Conservation (phyloP, 1,140 invertebrate species). For the Wiebesia pumilae region DNA sequence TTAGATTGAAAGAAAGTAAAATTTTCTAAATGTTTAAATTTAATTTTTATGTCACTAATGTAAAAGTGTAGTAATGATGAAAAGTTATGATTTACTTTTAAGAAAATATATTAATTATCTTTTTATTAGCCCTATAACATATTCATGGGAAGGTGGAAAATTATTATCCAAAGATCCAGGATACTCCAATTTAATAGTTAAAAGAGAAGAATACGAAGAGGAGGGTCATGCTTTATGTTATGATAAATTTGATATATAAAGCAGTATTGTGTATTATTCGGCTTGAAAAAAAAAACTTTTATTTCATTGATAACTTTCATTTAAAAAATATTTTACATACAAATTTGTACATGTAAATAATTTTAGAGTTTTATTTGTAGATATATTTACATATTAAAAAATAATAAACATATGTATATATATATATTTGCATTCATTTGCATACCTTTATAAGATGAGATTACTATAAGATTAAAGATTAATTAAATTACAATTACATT, state of each 20-base stretch:
- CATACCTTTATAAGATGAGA: no score
- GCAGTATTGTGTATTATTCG: slow-evolving; percentile 36
- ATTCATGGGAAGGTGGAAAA: slow-evolving; percentile 92
- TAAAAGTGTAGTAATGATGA: neutral
- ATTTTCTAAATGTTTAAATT: neutral
- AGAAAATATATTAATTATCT: slow-evolving; percentile 41
- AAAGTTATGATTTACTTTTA: neutral
- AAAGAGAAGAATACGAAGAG: slow-evolving; percentile 92
- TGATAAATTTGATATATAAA: slow-evolving; percentile 82
- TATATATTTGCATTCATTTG: neutral
- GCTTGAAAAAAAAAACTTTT: neutral
- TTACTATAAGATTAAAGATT: no score
- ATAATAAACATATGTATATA: slow-evolving; percentile 7
- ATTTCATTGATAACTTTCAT: neutral
- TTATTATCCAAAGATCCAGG: slow-evolving; percentile 83
- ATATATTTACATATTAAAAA: neutral
- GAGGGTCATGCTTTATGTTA: slow-evolving; percentile 82
- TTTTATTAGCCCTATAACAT: slow-evolving; percentile 82
- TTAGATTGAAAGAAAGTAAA: neutral
- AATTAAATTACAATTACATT: no score
- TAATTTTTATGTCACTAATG: neutral
- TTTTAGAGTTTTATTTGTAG: neutral
- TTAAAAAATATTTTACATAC: neutral
- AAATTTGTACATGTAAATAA: slow-evolving; percentile 1
- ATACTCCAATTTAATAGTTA: slow-evolving; percentile 84